A percentile compares a stretch with the other conserved stretches of the same genome.
Conservation (phyloP, 2,888 invertebrate genomes). For the Notocelia uddmanniana region DNA sequence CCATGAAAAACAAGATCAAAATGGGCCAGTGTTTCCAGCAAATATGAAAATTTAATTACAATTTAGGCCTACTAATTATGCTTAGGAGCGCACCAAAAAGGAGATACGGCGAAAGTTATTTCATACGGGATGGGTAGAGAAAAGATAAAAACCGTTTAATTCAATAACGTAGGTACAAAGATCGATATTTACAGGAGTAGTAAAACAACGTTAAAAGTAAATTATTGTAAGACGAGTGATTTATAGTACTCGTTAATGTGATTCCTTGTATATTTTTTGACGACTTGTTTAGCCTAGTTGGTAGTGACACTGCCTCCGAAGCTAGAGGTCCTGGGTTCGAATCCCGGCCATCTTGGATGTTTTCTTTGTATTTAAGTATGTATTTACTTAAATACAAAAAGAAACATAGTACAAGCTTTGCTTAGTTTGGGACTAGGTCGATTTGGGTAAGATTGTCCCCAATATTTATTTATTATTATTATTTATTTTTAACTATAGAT, state of each 20-base stretch:
- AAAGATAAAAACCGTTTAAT: constrained; percentile 19
- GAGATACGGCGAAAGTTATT: constrained; percentile 28
- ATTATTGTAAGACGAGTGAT: neutral
- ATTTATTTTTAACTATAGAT: too few species aligned
- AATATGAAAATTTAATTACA: constrained; percentile 43
- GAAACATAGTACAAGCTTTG: too few species aligned
- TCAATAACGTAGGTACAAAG: constrained; percentile 2
- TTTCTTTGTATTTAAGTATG: too few species aligned
- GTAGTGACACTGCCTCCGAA: too few species aligned
- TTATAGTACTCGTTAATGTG: neutral
- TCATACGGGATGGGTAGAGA: constrained; percentile 7
- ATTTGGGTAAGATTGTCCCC: too few species aligned
- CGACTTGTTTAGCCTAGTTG: too few species aligned
- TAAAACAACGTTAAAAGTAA: neutral
- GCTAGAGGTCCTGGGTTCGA: too few species aligned
- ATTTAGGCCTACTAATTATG: constrained; percentile 41
- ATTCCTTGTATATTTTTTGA: too few species aligned
- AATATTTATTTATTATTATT: too few species aligned
- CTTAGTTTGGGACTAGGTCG: too few species aligned
- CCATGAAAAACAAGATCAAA: constrained; percentile 44
- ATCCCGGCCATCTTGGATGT: too few species aligned
- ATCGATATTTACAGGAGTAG: neutral
- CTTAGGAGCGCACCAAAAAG: constrained; percentile 4
- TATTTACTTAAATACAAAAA: too few species aligned
- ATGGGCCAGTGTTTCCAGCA: constrained; percentile 24